These are phyloP conservation scores for Halcyon malimbica DNA, from an alignment of 2,113 vertebrate genomes.

Conservation along the genomic window DNA sequence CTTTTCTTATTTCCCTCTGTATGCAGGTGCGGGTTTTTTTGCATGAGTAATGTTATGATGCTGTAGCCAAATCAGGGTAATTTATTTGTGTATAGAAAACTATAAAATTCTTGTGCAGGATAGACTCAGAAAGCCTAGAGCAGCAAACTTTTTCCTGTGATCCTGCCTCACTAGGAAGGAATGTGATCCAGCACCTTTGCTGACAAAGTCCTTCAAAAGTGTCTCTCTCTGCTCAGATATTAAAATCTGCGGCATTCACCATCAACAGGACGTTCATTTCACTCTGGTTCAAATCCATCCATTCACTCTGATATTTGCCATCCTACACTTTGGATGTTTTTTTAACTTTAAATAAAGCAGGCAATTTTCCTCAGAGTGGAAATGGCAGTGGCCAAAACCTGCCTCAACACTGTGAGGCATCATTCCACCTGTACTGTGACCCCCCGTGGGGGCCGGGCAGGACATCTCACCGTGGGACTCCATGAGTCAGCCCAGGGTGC, in stretches of 20 bases:
- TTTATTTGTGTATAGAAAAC: not conserved
- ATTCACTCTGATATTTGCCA: not conserved
- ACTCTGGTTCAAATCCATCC: not conserved
- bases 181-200: not conserved
- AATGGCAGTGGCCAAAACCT: not conserved
- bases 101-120: not conserved
- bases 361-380: not conserved
- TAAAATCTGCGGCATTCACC: fast-evolving
- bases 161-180: not conserved
- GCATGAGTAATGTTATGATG: not conserved
- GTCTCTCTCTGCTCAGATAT: not conserved
- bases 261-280: not conserved
- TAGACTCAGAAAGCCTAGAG: not conserved
- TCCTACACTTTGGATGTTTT: not conserved
- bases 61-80: not conserved
- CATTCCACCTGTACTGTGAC: not conserved
- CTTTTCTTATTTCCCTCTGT: not conserved
- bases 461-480: fast-evolving
- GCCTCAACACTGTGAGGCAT: fast-evolving
- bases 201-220: not conserved
- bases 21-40: not conserved
- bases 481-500: fast-evolving
- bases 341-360: not conserved
- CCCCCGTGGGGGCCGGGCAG: not conserved
- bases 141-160: not conserved